phyloP scores from a whole-genome alignment of 2,113 vertebrate species.

The Bubo blakistoni region DNA sequence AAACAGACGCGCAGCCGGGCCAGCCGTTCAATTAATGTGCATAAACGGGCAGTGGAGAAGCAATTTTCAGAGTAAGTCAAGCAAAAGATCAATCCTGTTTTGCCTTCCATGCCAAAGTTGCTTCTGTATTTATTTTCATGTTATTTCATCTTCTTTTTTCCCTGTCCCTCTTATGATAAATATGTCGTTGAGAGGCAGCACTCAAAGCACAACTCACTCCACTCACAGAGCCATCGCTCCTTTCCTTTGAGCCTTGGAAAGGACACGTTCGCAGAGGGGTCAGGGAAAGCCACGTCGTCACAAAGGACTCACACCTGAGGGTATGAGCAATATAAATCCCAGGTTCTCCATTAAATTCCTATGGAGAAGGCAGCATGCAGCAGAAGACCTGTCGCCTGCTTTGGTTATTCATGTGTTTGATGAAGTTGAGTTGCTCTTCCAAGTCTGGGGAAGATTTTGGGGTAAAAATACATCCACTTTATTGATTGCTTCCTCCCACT shows the following conservation, averaged over 20 bases:
- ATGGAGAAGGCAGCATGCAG: not conserved
- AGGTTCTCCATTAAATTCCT: not conserved
- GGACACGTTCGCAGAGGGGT: rapidly evolving
- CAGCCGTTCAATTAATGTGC: slow-evolving; percentile 60
- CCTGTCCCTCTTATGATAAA: not conserved
- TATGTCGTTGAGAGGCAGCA: not conserved
- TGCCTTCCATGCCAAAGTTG: slow-evolving; percentile 19
- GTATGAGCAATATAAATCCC: not conserved
- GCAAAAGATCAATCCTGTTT: slow-evolving; percentile 63
- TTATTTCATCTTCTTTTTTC: not conserved
- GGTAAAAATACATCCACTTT: rapidly evolving
- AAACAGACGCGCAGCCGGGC: slow-evolving; percentile 35
- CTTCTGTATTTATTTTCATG: not conserved
- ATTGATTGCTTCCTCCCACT: not conserved
- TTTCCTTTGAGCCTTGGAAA: not conserved
- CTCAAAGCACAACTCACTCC: not conserved
- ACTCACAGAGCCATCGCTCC: rapidly evolving
- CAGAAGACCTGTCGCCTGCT: not conserved
- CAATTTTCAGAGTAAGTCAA: slow-evolving; percentile 62
- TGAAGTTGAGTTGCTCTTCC: not conserved
- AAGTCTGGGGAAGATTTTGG: not conserved
- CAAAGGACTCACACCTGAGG: not conserved
- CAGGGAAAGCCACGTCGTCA: rapidly evolving
- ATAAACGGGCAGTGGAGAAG: slow-evolving; percentile 57
- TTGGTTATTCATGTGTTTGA: not conserved